Evolutionary conservation across 1,140 invertebrate species (phyloP), one percentile per base, ranked within the genome.

Genomic region (Campoletis sonorensis): DNA sequence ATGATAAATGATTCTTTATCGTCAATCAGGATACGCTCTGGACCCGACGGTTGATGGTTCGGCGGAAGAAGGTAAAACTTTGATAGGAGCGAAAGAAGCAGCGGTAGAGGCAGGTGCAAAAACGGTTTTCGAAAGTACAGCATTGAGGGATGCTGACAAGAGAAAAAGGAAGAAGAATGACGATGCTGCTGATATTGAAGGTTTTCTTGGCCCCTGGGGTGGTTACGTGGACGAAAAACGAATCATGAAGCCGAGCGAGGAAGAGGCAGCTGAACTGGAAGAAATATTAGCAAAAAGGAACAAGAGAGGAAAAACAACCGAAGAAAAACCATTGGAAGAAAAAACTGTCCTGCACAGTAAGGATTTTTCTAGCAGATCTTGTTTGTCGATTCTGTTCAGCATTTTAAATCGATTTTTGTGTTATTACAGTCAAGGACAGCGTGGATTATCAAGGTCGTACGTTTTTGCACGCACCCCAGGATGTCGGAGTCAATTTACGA

Each of bases 191-290:
- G 99, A 99, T 93, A 94, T 99, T 81, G 97, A 97, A 80, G 98
- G 98, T 10, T 99, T 98, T 90, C 92, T 98, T 3, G 99, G 99
- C 0, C 99, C 99, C 0, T 99, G 99, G 99, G 98, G 97, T 79
- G 96, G 96, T 79, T 99, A 95, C 93, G 94, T 95, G 18, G 97
- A 99, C 92, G 98, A 99, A 93, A 94, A 96, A 87, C 95, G 95
- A 80, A 93, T 98, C 13, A 94, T 96, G 80, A 97, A 96, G 89
- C 98, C 99, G 13, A 95, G 95, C 72, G 97, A 98, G 79, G 98
- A 99, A 89, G 98, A 99, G 87, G 94, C 97, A 80, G 96, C 97
- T 27, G 96, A 97, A 88, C 91, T 99, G 18, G 98, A 99, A 92
- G 98, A 99, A 92, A 96, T 99, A 88, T 91, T 99, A 30, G 96